Percentiles rank a stretch among this genome's conserved stretches.
Conservation (phyloP, 2,113 vertebrate species). For the Burhinus oedicnemus region DNA sequence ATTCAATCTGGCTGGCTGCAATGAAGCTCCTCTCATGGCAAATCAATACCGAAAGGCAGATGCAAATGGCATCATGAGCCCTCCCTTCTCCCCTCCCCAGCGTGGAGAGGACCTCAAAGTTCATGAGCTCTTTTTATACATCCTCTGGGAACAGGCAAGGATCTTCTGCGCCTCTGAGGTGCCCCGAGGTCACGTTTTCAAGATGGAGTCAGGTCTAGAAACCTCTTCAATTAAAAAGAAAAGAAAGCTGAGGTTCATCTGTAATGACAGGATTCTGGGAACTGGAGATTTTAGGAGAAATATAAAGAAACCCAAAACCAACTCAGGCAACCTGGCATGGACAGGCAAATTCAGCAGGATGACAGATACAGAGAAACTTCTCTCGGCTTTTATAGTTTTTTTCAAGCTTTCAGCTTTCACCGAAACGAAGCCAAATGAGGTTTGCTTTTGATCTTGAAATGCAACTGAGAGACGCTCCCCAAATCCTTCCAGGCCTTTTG, state of each 20-base stretch:
- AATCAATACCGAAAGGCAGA: background rate
- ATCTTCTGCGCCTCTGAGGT: background rate
- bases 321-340: background rate
- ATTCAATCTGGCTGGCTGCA: background rate
- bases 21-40: background rate
- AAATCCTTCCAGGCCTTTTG: background rate
- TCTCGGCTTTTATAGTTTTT: fast-evolving
- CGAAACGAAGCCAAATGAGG: background rate
- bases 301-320: background rate
- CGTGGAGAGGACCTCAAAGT: background rate
- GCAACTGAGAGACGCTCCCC: background rate
- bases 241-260: background rate
- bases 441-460: background rate
- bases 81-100: fast-evolving
- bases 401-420: background rate
- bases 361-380: background rate
- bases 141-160: background rate
- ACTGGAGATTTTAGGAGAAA: background rate
- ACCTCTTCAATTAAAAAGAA: background rate
- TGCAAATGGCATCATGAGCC: fast-evolving
- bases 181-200: fast-evolving
- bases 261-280: background rate
- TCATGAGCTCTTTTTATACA: background rate
- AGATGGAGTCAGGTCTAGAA: background rate
- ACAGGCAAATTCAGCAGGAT: background rate